Conservation (phyloP, 2,888 invertebrate genomes). For the Leucoptera coffeella region DNA sequence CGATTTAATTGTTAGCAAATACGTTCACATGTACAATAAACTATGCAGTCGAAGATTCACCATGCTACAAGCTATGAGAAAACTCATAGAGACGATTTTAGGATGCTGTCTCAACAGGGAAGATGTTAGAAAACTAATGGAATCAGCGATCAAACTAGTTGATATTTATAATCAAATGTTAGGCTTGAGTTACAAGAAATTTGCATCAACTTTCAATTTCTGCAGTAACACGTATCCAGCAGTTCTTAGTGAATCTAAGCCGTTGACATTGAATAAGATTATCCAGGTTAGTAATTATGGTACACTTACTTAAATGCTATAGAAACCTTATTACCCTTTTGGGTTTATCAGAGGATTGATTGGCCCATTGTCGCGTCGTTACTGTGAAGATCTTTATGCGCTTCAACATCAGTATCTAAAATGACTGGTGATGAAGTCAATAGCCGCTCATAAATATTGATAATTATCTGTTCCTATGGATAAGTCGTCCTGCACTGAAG, state of each 20-base stretch:
- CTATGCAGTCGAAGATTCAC: constrained; percentile 49
- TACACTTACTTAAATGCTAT: not conserved
- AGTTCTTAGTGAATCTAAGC: constrained; percentile 62
- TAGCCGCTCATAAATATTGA: no score
- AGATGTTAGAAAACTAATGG: constrained; percentile 51
- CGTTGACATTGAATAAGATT: constrained; percentile 66
- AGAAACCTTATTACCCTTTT: no score
- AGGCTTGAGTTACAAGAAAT: constrained; percentile 51
- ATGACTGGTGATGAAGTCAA: no score
- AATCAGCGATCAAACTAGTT: constrained; percentile 55
- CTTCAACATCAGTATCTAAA: no score
- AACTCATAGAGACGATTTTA: constrained; percentile 45
- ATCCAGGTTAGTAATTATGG: constrained; percentile 54
- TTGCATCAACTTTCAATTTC: constrained; percentile 52
- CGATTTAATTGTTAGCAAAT: constrained; percentile 30
- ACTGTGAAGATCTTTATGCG: no score
- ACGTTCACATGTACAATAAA: constrained; percentile 43
- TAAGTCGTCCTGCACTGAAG: no score
- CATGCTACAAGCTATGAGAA: constrained; percentile 46
- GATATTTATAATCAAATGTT: constrained; percentile 57
- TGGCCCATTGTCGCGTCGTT: no score
- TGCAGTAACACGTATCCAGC: constrained; percentile 74
- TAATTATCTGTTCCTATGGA: no score
- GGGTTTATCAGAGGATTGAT: no score
- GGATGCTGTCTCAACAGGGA: constrained; percentile 50